Percentiles rank a stretch among this genome's conserved stretches.
Conservation (phyloP, 2,888 invertebrate species). For the Spodoptera picta region DNA sequence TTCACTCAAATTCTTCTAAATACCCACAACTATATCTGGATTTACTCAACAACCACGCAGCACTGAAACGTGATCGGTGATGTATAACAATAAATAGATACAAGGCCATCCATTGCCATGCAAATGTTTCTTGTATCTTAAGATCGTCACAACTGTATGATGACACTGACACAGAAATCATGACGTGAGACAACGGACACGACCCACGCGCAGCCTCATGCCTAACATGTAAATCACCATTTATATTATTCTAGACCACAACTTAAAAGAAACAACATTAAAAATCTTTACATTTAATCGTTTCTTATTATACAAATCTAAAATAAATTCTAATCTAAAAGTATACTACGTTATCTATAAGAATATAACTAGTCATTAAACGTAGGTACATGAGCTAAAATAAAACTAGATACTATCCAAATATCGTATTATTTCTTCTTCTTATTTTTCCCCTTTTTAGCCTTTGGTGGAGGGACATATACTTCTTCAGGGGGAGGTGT, state of each 20-base stretch:
- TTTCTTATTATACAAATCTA: conserved; percentile 9
- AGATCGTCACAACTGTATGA: not conserved
- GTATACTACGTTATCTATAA: not conserved
- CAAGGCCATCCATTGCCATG: conserved; percentile 51
- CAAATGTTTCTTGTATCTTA: conserved; percentile 35
- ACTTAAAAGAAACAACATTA: conserved; percentile 14
- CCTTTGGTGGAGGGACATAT: conserved; percentile 20
- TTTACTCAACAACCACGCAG: conserved; percentile 8
- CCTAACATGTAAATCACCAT: conserved; percentile 70
- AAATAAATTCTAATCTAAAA: conserved; percentile 32
- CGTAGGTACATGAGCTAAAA: conserved; percentile 13
- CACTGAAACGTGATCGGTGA: conserved; percentile 26
- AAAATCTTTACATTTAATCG: conserved; percentile 22
- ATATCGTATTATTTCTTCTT: conserved; percentile 40
- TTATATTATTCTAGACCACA: conserved; percentile 61
- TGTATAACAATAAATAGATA: conserved; percentile 15
- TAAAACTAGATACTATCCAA: conserved; percentile 6
- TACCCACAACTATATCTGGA: too few relatives aligned
- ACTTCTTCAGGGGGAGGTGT: conserved; percentile 55
- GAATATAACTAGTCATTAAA: conserved; percentile 11
- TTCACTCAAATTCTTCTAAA: too few relatives aligned
- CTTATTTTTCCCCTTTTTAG: conserved; percentile 34
- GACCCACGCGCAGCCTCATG: conserved; percentile 61
- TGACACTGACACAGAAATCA: conserved; percentile 14
- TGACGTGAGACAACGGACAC: conserved; percentile 68